phyloP scores from a whole-genome alignment of 2,888 invertebrate genomes.

The Caenorhabditis becei region DNA sequence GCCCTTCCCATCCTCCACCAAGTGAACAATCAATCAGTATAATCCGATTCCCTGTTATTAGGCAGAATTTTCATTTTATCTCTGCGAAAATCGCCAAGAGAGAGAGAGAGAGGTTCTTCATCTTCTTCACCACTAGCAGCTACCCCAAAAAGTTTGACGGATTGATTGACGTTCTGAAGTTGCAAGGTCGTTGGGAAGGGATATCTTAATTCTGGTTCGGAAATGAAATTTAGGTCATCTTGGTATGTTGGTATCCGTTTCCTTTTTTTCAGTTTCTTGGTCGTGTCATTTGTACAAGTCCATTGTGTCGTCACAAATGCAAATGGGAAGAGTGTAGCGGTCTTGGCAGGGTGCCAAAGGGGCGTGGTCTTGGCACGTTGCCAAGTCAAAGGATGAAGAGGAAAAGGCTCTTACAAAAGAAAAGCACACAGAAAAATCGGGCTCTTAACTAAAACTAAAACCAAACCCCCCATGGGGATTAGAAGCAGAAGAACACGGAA shows the following conservation, averaged over 20 bases:
- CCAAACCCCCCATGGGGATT: no score
- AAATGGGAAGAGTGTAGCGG: background rate
- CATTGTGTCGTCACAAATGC: slow-evolving; percentile 3
- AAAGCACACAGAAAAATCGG: no score
- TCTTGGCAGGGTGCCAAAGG: slow-evolving; percentile 14
- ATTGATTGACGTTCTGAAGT: background rate
- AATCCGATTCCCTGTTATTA: background rate
- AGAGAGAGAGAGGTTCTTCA: background rate
- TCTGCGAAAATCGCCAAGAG: background rate
- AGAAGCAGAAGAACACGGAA: background rate
- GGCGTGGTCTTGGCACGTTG: slow-evolving; percentile 1
- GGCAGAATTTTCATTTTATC: slow-evolving; percentile 1
- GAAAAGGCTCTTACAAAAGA: no score
- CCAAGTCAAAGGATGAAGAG: background rate
- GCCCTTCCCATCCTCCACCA: background rate
- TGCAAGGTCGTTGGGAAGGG: no score
- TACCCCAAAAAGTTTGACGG: background rate
- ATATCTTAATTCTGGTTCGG: no score
- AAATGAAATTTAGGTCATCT: no score
- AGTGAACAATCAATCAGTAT: slow-evolving; percentile 1
- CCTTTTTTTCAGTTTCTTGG: background rate
- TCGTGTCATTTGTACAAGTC: background rate
- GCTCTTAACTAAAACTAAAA: background rate
- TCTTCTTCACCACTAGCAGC: background rate
- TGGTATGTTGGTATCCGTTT: no score